A percentile compares a stretch with the other conserved stretches of the same genome.
These are phyloP conservation scores for Calcarius lapponicus DNA, from an alignment of 2,797 vertebrate genomes.

Conservation along the genomic window DNA sequence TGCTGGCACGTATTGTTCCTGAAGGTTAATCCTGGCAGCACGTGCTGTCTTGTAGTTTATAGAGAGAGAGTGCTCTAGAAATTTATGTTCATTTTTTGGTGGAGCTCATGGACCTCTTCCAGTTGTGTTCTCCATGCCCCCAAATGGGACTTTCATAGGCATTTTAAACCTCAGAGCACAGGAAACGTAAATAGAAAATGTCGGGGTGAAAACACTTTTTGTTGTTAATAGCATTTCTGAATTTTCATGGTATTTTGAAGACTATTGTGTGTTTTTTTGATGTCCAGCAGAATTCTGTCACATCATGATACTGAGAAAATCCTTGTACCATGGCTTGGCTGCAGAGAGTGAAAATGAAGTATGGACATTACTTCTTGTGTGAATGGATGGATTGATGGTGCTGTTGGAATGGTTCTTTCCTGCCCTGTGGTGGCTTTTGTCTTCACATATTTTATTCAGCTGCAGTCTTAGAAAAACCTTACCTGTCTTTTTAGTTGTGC, in stretches of 20 bases:
- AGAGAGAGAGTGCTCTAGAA: background rate
- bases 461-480: background rate
- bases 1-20: background rate
- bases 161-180: background rate
- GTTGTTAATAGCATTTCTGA: background rate
- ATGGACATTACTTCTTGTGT: background rate
- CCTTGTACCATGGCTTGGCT: background rate
- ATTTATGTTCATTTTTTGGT: background rate
- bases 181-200: background rate
- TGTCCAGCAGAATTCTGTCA: background rate
- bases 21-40: background rate
- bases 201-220: background rate
- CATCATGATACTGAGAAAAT: background rate
- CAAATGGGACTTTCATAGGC: background rate
- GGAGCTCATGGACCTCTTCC: background rate
- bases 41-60: background rate
- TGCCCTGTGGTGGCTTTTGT: background rate
- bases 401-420: background rate
- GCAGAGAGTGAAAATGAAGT: background rate
- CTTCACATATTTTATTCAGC: background rate
- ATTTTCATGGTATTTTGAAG: background rate
- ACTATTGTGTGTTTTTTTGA: accelerated
- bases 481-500: background rate
- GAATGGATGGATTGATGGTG: background rate
- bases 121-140: background rate